These are phyloP conservation scores for Metellina segmentata DNA, from an alignment of 2,888 invertebrate species.

Conservation along the genomic window DNA sequence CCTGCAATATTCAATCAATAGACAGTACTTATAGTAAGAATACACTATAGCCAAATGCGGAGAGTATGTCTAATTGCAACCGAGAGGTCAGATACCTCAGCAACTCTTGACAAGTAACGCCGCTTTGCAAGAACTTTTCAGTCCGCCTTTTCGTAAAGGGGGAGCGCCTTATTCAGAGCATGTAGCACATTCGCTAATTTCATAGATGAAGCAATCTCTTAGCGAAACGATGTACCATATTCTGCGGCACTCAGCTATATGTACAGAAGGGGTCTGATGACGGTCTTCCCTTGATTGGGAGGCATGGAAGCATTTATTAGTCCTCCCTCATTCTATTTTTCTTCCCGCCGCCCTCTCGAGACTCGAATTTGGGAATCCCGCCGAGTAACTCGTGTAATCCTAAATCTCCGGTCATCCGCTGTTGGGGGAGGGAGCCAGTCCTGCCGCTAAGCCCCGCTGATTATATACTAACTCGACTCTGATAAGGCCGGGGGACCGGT, in stretches of 20 bases:
- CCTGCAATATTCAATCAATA: no score
- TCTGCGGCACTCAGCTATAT: no score
- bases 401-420: slow-evolving; percentile 59
- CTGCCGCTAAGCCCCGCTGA: slow-evolving; percentile 53
- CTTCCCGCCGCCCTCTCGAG: slow-evolving; percentile 24
- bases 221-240: not conserved
- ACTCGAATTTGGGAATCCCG: slow-evolving; percentile 42
- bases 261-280: slow-evolving; percentile 32
- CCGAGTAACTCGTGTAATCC: slow-evolving; percentile 54
- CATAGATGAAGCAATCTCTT: not conserved
- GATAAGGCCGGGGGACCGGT: slow-evolving; percentile 7
- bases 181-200: not conserved
- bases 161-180: no score
- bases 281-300: slow-evolving; percentile 38
- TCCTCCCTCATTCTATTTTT: slow-evolving; percentile 34
- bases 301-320: slow-evolving; percentile 68
- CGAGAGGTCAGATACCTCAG: no score
- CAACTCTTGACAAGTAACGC: no score
- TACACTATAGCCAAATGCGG: no score
- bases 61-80: no score
- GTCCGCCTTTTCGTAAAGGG: no score
- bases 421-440: not conserved
- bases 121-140: no score
- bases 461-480: slow-evolving; percentile 55
- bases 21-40: no score